These are phyloP conservation scores for Prosopocoilus inquinatus DNA, from an alignment of 2,888 invertebrate genomes.

Conservation along the genomic window DNA sequence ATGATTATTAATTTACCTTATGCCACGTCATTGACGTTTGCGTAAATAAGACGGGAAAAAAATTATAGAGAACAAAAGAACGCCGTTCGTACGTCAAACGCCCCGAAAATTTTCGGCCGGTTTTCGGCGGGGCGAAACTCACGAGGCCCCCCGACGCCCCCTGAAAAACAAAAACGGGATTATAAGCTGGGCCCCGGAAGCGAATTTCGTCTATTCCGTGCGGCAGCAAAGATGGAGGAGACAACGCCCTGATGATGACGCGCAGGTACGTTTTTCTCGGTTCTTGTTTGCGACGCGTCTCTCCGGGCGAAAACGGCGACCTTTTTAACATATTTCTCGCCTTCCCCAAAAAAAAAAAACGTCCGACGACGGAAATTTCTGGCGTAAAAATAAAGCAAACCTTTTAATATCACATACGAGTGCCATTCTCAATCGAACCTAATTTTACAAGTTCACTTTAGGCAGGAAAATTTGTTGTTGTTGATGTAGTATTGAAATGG, in stretches of 20 bases:
- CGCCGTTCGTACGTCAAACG: constrained; percentile 14
- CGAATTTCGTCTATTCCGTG: background rate
- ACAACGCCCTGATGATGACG: constrained; percentile 5
- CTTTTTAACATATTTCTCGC: constrained; percentile 46
- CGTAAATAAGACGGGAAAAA: background rate
- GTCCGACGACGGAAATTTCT: constrained; percentile 33
- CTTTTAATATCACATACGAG: constrained; percentile 52
- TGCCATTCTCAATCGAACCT: constrained; percentile 49
- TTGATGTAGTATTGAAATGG: constrained; percentile 49
- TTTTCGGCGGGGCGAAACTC: no score
- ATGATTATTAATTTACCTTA: constrained; percentile 11
- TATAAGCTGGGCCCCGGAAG: background rate
- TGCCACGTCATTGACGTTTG: constrained; percentile 8
- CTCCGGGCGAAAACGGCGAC: constrained; percentile 22
- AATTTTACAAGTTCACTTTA: constrained; percentile 48
- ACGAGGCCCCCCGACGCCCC: no score
- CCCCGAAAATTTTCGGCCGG: no score
- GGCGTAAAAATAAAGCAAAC: constrained; percentile 52
- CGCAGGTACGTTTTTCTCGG: background rate
- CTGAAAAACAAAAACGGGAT: background rate
- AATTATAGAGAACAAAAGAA: constrained; percentile 11
- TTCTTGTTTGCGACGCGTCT: background rate
- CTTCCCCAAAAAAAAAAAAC: background rate
- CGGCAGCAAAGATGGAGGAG: background rate
- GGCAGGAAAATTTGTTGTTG: constrained; percentile 41